Percentiles rank a stretch among this genome's conserved stretches.
These are phyloP conservation scores for Megalonaias nervosa DNA, from an alignment of 1,140 invertebrate species.

Conservation along the genomic window DNA sequence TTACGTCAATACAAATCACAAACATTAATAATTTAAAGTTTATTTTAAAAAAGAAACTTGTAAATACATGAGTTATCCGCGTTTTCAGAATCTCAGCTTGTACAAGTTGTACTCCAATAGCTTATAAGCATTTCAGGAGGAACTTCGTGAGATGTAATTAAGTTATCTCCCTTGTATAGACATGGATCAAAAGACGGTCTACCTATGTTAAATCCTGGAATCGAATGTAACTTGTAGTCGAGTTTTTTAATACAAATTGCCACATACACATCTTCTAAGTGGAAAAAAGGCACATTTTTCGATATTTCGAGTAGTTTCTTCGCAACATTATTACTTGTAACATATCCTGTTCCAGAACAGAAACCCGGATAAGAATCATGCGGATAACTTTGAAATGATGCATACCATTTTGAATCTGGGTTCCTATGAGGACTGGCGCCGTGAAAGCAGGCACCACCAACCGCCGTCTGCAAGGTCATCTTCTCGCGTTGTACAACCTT, in stretches of 20 bases:
- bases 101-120: too few relatives aligned
- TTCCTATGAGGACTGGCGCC: too few relatives aligned
- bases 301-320: conserved; percentile 57
- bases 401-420: too few relatives aligned
- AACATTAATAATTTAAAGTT: too few relatives aligned
- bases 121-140: neutral
- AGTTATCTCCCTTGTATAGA: neutral
- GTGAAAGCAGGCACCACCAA: too few relatives aligned
- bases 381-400: too few relatives aligned
- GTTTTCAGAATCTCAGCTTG: too few relatives aligned
- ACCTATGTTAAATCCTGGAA: conserved; percentile 28
- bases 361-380: too few relatives aligned
- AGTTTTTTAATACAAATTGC: conserved; percentile 52
- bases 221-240: conserved; percentile 14
- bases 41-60: too few relatives aligned
- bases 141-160: neutral
- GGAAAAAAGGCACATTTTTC: conserved; percentile 61
- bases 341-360: neutral
- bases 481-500: neutral
- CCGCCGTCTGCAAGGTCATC: too few relatives aligned
- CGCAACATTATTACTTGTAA: conserved; percentile 67
- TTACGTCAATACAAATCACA: too few relatives aligned
- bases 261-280: conserved; percentile 30
- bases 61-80: too few relatives aligned
- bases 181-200: neutral